phyloP scores from a whole-genome alignment of 2,797 vertebrate genomes.

The Carcharodon carcharias region DNA sequence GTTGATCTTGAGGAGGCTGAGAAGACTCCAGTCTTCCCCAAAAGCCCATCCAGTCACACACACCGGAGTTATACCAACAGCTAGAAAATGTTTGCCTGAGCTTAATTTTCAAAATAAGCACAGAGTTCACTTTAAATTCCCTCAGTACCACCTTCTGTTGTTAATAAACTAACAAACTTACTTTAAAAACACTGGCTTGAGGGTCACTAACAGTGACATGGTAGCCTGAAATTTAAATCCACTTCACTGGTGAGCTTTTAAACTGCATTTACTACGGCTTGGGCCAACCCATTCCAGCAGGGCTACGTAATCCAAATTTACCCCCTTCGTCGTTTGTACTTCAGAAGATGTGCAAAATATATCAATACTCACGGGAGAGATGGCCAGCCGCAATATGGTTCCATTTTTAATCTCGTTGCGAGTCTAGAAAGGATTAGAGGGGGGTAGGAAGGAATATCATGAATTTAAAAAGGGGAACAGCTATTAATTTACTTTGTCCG shows the following conservation, averaged over 20 bases:
- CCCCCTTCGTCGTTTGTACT: not conserved
- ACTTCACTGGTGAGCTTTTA: not conserved
- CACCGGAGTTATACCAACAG: too few relatives aligned
- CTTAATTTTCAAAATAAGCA: not conserved
- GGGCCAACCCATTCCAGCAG: not conserved
- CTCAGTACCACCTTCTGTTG: not conserved
- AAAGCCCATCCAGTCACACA: not conserved
- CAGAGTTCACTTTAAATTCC: not conserved
- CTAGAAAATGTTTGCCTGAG: not conserved
- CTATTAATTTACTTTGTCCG: not conserved
- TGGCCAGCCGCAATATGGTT: conserved; percentile 87
- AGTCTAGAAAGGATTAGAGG: conserved; percentile 63
- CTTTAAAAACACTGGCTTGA: not conserved
- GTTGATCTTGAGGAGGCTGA: not conserved
- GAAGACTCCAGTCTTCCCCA: not conserved
- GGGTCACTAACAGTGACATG: not conserved
- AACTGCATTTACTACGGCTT: not conserved
- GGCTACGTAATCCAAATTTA: not conserved
- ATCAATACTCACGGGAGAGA: conserved; percentile 75
- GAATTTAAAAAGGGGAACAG: not conserved
- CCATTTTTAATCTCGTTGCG: conserved; percentile 95
- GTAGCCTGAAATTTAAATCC: not conserved
- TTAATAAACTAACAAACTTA: not conserved
- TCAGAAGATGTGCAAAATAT: not conserved
- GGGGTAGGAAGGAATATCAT: not conserved